phyloP scores from a whole-genome alignment of 2,113 vertebrate species.

The Sturnira hondurensis region DNA sequence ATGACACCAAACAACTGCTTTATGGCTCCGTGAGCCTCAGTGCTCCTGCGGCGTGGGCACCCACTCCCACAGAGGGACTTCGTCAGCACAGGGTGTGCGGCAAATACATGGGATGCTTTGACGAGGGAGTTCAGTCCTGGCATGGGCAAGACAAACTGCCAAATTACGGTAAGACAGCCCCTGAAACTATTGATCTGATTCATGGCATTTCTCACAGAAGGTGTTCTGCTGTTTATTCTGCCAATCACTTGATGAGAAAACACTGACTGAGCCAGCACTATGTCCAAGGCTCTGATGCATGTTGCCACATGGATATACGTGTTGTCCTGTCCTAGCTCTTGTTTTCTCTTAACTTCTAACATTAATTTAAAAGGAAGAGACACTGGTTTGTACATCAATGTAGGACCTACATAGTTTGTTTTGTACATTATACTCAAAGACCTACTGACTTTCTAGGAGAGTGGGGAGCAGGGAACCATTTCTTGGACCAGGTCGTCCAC shows the following conservation, averaged over 20 bases:
- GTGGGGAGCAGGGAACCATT: not conserved
- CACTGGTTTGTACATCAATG: not conserved
- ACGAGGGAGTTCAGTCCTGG: conserved; percentile 14
- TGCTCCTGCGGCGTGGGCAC: not conserved
- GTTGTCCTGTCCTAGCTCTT: not conserved
- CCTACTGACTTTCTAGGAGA: not conserved
- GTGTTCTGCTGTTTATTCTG: not conserved
- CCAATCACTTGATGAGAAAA: not conserved
- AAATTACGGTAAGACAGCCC: not conserved
- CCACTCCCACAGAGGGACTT: not conserved
- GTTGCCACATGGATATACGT: not conserved
- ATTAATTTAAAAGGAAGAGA: not conserved
- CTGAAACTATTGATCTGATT: not conserved
- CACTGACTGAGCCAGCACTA: not conserved
- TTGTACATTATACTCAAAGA: not conserved
- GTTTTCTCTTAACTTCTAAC: not conserved
- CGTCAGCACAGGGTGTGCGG: not conserved
- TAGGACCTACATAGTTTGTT: not conserved
- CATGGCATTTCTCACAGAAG: not conserved
- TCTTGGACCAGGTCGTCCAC: not conserved
- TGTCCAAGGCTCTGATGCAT: not conserved
- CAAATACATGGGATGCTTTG: not conserved
- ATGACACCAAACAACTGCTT: conserved; percentile 6
- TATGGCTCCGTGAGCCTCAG: not conserved
- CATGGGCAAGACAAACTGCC: not conserved